phyloP scores from a whole-genome alignment of 2,113 vertebrate species.

The Catharus fuscescens region DNA sequence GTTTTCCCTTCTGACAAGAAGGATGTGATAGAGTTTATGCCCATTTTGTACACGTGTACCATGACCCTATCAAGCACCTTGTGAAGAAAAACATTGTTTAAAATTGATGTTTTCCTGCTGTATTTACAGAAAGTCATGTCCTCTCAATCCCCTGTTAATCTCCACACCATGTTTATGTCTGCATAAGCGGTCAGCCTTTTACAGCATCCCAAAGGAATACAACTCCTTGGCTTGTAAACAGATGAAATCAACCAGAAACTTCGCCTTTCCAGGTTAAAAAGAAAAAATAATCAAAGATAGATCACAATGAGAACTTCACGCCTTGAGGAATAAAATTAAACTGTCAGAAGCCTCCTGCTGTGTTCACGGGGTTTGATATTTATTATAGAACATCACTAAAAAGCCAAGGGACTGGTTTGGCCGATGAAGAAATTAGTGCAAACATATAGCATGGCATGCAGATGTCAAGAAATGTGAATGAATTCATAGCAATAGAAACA shows the following conservation, averaged over 20 bases:
- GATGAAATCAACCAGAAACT: conserved; percentile 24
- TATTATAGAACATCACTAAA: not conserved
- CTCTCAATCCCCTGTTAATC: not conserved
- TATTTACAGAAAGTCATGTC: not conserved
- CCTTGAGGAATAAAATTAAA: conserved; percentile 32
- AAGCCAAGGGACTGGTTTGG: not conserved
- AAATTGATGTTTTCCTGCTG: not conserved
- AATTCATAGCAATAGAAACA: not conserved
- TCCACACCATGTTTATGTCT: not conserved
- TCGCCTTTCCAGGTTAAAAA: not conserved
- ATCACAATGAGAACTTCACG: conserved; percentile 1
- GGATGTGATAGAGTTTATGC: not conserved
- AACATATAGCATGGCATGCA: not conserved
- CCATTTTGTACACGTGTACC: not conserved
- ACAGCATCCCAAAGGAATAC: not conserved
- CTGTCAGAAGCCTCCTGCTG: not conserved
- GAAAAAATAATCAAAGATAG: not conserved
- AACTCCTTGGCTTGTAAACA: not conserved
- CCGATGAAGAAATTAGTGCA: not conserved
- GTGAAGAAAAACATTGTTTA: not conserved
- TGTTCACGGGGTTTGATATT: not conserved
- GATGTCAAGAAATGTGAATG: not conserved
- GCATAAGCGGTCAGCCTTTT: not conserved
- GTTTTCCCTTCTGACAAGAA: not conserved
- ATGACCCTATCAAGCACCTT: not conserved